phyloP scores from a whole-genome alignment of 2,113 vertebrate species.

The Steatornis caripensis region DNA sequence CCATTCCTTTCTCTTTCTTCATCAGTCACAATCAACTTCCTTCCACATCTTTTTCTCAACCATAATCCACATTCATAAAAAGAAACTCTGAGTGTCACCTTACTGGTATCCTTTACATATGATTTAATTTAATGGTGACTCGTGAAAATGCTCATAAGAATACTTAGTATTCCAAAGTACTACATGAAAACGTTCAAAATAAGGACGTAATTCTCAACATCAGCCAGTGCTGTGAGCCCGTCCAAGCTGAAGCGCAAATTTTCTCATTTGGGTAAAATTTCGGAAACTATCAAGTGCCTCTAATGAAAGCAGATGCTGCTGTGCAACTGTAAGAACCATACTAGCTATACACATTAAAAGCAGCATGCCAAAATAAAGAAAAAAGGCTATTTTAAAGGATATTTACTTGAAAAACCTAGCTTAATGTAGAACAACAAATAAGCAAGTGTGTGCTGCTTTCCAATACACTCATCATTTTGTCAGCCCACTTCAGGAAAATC shows the following conservation, averaged over 20 bases:
- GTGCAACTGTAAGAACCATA: not conserved
- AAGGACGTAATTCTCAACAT: not conserved
- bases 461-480: slow-evolving; percentile 20
- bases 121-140: not conserved
- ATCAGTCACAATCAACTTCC: not conserved
- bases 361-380: not conserved
- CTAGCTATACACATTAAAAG: not conserved
- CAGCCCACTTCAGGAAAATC: slow-evolving; percentile 55
- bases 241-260: not conserved
- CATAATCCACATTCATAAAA: not conserved
- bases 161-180: not conserved
- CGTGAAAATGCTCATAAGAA: not conserved
- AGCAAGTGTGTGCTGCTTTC: not conserved
- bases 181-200: not conserved
- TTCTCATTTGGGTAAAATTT: not conserved
- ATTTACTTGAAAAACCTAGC: not conserved
- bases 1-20: not conserved
- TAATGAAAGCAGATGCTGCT: not conserved
- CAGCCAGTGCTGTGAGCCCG: not conserved
- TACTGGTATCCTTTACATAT: not conserved
- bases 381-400: not conserved
- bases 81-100: not conserved
- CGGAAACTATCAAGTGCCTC: not conserved
- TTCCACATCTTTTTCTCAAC: not conserved
- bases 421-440: not conserved